Evolutionary conservation across 53 echinoderm and acorn worm species (phyloP).

Genomic region (Hippasteria phrygiana): DNA sequence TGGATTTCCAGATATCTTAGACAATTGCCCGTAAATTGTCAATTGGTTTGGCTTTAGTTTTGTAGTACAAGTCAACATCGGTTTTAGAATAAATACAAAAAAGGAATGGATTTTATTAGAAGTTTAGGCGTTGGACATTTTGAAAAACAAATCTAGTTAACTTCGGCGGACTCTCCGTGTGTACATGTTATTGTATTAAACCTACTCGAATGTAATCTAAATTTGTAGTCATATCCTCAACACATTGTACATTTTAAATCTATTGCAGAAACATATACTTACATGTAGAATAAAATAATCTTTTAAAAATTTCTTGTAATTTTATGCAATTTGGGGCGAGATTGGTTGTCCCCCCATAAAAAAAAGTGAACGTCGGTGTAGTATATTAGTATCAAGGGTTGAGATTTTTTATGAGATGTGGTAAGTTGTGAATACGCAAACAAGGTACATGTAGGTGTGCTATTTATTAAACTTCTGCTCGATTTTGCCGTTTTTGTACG

Average conservation of each 20-base stretch:
- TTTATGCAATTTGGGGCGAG: conserved; percentile 55
- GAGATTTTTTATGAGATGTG: not conserved
- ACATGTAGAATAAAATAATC: conserved; percentile 5
- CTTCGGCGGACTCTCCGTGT: not conserved
- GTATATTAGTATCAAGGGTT: not conserved
- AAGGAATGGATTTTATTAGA: not conserved
- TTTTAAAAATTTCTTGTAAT: conserved; percentile 19
- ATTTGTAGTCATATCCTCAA: conserved; percentile 33
- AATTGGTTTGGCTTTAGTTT: not conserved
- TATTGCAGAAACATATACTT: conserved; percentile 6
- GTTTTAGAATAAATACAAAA: not conserved
- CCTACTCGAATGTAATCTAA: conserved; percentile 34
- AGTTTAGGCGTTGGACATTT: not conserved
- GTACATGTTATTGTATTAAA: conserved; percentile 28
- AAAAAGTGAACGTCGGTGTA: conserved; percentile 3
- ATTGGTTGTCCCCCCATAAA: not conserved
- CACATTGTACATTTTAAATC: conserved; percentile 30
- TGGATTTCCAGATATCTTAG: not conserved
- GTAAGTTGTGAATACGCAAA: not conserved
- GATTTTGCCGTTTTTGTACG: too few relatives aligned
- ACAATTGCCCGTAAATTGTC: not conserved
- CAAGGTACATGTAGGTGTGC: too few relatives aligned
- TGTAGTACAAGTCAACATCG: not conserved
- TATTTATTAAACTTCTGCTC: too few relatives aligned
- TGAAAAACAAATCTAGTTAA: not conserved